These are phyloP conservation scores for Aspidiotus destructor DNA, from an alignment of 2,888 invertebrate genomes.

Conservation along the genomic window DNA sequence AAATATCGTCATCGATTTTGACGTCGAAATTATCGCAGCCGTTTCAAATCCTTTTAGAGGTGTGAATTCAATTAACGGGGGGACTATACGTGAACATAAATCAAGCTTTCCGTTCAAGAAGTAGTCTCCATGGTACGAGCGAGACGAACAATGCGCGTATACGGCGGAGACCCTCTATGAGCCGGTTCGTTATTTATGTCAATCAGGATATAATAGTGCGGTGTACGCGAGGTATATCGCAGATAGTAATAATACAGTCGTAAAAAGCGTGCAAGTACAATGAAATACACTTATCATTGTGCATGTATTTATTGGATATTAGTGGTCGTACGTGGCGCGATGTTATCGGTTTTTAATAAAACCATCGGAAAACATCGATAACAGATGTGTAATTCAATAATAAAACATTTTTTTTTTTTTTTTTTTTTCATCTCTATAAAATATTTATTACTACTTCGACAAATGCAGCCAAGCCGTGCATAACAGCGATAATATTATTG, in stretches of 20 bases:
- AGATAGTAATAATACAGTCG: conserved; percentile 15
- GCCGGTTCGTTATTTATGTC: conserved; percentile 23
- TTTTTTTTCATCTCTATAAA: conserved; percentile 20
- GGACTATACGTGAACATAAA: too few relatives aligned
- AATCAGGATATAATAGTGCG: conserved; percentile 11
- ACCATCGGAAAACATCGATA: conserved; percentile 26
- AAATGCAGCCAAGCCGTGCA: conserved; percentile 1
- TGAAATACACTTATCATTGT: conserved; percentile 29
- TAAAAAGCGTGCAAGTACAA: conserved; percentile 23
- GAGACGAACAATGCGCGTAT: too few relatives aligned
- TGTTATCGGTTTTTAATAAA: conserved; percentile 30
- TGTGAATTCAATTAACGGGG: too few relatives aligned
- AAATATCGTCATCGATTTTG: too few relatives aligned
- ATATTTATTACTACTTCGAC: conserved; percentile 18
- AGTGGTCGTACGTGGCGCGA: conserved; percentile 9
- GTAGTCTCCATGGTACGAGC: too few relatives aligned
- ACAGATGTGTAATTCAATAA: conserved; percentile 20
- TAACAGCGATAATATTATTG: conserved; percentile 10
- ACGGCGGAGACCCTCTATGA: neutral
- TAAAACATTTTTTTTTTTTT: neutral
- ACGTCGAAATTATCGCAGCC: too few relatives aligned
- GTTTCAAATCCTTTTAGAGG: too few relatives aligned
- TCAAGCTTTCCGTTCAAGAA: too few relatives aligned
- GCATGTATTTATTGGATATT: conserved; percentile 20
- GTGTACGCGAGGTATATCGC: neutral